Evolutionary conservation across 2,113 vertebrate species (phyloP).

Genomic region (Mobula birostris): DNA sequence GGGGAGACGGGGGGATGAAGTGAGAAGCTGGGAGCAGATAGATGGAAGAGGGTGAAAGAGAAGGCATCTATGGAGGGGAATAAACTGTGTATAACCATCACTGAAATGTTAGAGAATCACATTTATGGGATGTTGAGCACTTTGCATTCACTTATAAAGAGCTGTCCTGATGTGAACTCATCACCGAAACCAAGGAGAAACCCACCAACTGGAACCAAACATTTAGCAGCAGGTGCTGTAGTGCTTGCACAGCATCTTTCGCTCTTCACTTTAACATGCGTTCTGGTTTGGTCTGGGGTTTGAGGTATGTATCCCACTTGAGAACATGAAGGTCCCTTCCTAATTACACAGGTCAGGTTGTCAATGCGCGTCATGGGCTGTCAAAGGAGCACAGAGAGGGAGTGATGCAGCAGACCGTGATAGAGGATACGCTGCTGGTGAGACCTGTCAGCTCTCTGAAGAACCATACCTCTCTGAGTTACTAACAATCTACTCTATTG

Average conservation of each 20-base stretch:
- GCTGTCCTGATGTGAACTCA: background rate
- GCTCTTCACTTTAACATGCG: background rate
- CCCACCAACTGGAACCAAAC: background rate
- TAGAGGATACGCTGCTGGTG: background rate
- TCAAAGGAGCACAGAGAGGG: background rate
- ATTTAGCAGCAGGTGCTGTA: background rate
- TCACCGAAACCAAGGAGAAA: background rate
- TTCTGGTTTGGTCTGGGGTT: background rate
- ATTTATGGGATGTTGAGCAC: too few species aligned
- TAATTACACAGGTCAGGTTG: conserved; percentile 1
- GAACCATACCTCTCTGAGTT: background rate
- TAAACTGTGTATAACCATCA: too few species aligned
- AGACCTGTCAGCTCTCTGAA: background rate
- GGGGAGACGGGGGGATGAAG: too few species aligned
- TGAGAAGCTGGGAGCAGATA: too few species aligned
- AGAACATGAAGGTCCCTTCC: background rate
- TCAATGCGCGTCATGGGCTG: background rate
- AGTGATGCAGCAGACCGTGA: background rate
- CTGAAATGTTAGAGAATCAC: too few species aligned
- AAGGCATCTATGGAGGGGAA: too few species aligned
- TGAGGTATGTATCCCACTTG: background rate
- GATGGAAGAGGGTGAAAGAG: too few species aligned
- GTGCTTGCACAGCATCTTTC: background rate
- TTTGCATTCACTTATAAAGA: too few species aligned
- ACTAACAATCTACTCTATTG: background rate